Evolutionary conservation across 1,140 invertebrate genomes (phyloP), one percentile per base, ranked within the genome.

Genomic region (Agrypnia vestita): DNA sequence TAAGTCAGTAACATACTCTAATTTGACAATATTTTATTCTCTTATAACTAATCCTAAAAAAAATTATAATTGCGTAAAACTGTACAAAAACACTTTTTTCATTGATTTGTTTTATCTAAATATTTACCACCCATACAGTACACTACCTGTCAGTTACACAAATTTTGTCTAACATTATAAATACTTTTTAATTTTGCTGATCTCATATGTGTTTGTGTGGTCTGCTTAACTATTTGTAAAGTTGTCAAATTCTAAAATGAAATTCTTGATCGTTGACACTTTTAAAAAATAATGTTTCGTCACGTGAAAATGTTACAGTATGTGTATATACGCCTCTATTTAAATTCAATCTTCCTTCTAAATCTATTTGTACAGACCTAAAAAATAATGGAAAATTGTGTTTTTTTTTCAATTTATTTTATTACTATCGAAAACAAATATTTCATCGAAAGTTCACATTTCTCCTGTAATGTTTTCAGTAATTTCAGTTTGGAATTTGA

Each of bases 401-500:
- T 35, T 59, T 59, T 56, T 19, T 11, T 56, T 59, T 59, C 6
- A 56, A 59, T 59, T 19, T 59, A 21, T 59, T 59, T 59, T 21
- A 19, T 13, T 59, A 19, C 55, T 0, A 59, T 59, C 17, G 11
- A 15, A 59, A 59, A 11, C 55, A 8, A 35, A 35, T 35, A 8
- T 59, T 59, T 59, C 10, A 59, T 59, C n/a, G 9, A 15, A 19
- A 8, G 17, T 59, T 59, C n/a, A 59, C 15, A 19, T 17, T 56
- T 25, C 25, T 62, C 67, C 47, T 71, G 67, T 51, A 47, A 53
- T 71, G 46, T 71, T 71, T 71, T 71, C 67, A 71, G 67, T 71
- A 71, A 71, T 71, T 71, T 71, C 46, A 25, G 67, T 71, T 71
- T 71, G 67, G 67, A 71, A 71, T 71, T 71, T 71, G 67, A 71